Base-by-base conservation (phyloP, 1,140 invertebrate species). In the Tetramorium parvispinum region DNA sequence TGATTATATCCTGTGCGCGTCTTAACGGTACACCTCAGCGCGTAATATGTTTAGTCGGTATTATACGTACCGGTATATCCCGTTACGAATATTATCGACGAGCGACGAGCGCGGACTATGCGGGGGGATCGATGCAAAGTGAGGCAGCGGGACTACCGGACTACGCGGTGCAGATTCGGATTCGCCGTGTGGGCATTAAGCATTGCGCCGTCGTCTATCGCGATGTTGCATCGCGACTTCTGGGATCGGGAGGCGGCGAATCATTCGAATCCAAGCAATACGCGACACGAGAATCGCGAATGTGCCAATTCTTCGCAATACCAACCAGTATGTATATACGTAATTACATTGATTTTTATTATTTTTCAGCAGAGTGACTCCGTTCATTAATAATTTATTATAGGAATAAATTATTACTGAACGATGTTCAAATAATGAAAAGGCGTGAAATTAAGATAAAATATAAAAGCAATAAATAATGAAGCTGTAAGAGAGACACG, bases 1-100 rank as follows among this genome's bases (percentile, higher is more conserved):
- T 78, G 88, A 89, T 89, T 89, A 85, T 85, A 76, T 40, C 51
- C 37, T 53, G 85, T 32, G 88, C 86, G 71, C 88, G 88, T 89
- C 88, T 90, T 90, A 90, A 89, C 87, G 87, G 78, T 73, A 86
- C 78, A 81, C 63, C 76, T 49, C 66, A 63, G 63, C 75, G 78
- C n/a, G 55, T 78, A 85, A 89, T 82, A 73, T 73, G 77, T 85
- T 90, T 78, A 78, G 63, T 51, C 77, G 75, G 53, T 27, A 71
- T 55, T 55, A 70, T 40, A 65, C 59, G 55, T 61, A 77, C 76
- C 71, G 88, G 82, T 68, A 68, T 57, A 85, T 91, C 75, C 86
- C 89, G 88, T 89, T 90, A 85, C 85, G 73, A 88, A 76, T 85
- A 87, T 79, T 86, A 57, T 78, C 73, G 68, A 85, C 77, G 10